phyloP scores from a whole-genome alignment of 2,888 invertebrate genomes.

The Taphrorychus bicolor region DNA sequence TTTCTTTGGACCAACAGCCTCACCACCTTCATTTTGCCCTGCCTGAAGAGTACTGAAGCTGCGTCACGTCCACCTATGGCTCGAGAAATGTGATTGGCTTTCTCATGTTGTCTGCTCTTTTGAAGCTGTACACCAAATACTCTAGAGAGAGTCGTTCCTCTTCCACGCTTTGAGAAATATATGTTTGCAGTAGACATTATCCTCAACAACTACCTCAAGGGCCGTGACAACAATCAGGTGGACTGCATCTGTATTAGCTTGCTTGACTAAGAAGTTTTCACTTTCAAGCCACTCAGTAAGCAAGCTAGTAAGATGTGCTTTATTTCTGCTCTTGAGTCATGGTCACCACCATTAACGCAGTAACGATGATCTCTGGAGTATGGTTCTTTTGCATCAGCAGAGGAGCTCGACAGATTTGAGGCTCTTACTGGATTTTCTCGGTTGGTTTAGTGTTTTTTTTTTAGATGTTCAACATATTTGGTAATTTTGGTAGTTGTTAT shows the following conservation, averaged over 20 bases:
- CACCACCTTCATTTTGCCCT: slow-evolving; percentile 35
- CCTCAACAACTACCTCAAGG: background rate
- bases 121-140: background rate
- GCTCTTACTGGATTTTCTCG: too few relatives aligned
- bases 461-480: too few relatives aligned
- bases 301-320: too few relatives aligned
- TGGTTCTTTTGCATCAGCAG: too few relatives aligned
- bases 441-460: too few relatives aligned
- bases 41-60: slow-evolving; percentile 14
- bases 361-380: too few relatives aligned
- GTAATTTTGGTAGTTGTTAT: too few relatives aligned
- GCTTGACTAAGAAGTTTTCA: background rate
- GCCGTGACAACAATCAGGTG: background rate
- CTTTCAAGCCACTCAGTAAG: background rate
- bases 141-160: background rate
- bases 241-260: background rate
- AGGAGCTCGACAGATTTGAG: too few relatives aligned
- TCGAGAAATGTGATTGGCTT: background rate
- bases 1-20: background rate
- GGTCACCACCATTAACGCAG: too few relatives aligned
- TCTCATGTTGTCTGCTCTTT: background rate
- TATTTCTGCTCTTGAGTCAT: too few relatives aligned
- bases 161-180: background rate
- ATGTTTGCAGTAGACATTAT: background rate
- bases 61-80: background rate